phyloP scores from a whole-genome alignment of 2,113 vertebrate genomes.

The Anoplopoma fimbria region DNA sequence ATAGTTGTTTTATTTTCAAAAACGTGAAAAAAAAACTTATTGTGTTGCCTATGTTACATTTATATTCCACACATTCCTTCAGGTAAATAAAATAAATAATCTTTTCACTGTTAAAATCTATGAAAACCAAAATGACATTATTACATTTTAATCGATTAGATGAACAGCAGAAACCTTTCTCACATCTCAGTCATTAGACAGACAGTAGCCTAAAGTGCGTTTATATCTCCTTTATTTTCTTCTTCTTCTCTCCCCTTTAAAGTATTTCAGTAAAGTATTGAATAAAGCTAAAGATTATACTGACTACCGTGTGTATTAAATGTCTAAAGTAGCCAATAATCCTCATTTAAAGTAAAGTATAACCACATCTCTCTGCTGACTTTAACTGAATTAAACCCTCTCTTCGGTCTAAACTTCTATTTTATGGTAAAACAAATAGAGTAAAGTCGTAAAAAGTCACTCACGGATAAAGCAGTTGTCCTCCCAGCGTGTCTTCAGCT shows the following conservation, averaged over 20 bases:
- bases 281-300: too few species aligned
- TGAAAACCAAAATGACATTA: background rate
- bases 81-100: background rate
- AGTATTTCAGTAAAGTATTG: too few species aligned
- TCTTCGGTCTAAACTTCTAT: too few species aligned
- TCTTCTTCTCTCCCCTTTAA: background rate
- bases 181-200: background rate
- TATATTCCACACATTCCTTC: background rate
- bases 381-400: background rate
- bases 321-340: background rate
- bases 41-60: background rate
- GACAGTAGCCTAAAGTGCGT: background rate
- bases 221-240: background rate
- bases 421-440: too few species aligned
- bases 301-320: background rate
- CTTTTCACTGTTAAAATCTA: too few species aligned
- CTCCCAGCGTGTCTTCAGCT: slow-evolving; percentile 40
- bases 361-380: background rate
- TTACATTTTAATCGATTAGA: background rate
- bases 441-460: slow-evolving; percentile 22
- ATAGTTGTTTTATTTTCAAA: background rate
- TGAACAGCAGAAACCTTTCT: background rate
- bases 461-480: slow-evolving; percentile 58
- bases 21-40: background rate
- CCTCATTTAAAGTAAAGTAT: background rate